Evolutionary conservation across 2,113 vertebrate genomes (phyloP), one percentile per base, ranked within the genome.

Genomic region (Trinectes maculatus): DNA sequence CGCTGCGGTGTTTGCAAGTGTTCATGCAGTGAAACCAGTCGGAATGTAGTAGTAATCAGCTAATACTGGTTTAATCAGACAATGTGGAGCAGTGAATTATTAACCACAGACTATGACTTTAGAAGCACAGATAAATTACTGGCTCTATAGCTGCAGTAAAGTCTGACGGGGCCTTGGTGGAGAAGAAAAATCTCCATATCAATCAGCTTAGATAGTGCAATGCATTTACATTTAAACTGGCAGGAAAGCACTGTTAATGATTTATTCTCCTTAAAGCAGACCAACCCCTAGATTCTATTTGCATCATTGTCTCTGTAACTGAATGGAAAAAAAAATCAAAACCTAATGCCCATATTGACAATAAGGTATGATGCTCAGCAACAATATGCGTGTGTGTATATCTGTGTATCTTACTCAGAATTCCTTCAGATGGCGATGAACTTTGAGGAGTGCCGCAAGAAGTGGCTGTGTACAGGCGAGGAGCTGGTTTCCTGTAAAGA

Each of bases 391-490:
- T n/a, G n/a, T n/a, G n/a, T n/a, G n/a, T n/a, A n/a, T n/a, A n/a
- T n/a, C n/a, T n/a, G n/a, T n/a, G n/a, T n/a, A n/a, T 68, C 10
- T 58, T 68, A 22, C 63, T 13, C 85, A 98, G 96, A 96, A 82
- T 98, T 97, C 63, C 92, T 98, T 19, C 94, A 96, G 85, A 78
- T 98, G 87, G 95, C 93, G 0, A 78, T 89, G 71, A 95, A 92
- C 87, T 97, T 97, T 31, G 96, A 98, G 71, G 94, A 96, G 8
- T 92, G 91, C 26, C 91, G 95, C 18, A 92, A 90, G 80, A 95
- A 93, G 76, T 92, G 91, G 93, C 90, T 94, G 80, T 91, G 84
- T 52, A 77, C 86, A 0, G 94, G 93, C n/a, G 93, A 93, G 0
- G 95, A 97, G 42, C 84, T 98, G 15, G 82, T 90, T 33, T 92